Evolutionary conservation across 1,140 invertebrate species (phyloP), one percentile per base, ranked within the genome.

Genomic region (Dermatophagoides farinae): DNA sequence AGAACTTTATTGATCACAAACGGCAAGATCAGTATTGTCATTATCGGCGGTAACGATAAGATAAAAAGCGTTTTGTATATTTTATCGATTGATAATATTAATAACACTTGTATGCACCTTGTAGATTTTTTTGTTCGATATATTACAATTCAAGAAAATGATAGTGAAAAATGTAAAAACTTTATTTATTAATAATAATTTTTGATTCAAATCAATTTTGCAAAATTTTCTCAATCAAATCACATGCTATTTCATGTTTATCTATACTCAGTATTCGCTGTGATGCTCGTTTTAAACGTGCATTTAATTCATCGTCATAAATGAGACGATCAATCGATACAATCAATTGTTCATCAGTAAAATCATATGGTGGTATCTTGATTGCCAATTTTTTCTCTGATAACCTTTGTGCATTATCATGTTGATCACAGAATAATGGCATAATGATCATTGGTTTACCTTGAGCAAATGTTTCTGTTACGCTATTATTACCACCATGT

Each of bases 401-500:
- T 16, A 64, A 22, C 38, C 62, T n/a, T 64, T 59, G 62, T 39
- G 62, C 62, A 63, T 64, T 62, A 52, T 61, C 60, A 22, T 16
- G 37, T 62, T 62, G 61, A 51, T 62, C 61, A n/a, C 1, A 6
- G 63, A 62, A 62, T 16, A 59, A 16, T 22, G 60, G 57, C 60
- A 61, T 16, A 16, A 58, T 22, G 2, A 61, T 14, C 31, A 40
- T 53, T 16, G 60, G 60, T 37, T 58, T 53, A 25, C 60, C 60
- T n/a, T 18, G 14, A 8, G 16, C 22, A 41, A 61, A 61, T 14
- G 51, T 43, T 43, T 61, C 60, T 5, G 50, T 61, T 9, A 61
- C 38, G 14, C 68, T 68, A 43, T 68, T 67, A 46, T 65, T 69
- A 9, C 70, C 70, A 49, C 70, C 69, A 46, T 71, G 70, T 47